Conservation (phyloP, 2,797 vertebrate species). For the Phataginus tricuspis region DNA sequence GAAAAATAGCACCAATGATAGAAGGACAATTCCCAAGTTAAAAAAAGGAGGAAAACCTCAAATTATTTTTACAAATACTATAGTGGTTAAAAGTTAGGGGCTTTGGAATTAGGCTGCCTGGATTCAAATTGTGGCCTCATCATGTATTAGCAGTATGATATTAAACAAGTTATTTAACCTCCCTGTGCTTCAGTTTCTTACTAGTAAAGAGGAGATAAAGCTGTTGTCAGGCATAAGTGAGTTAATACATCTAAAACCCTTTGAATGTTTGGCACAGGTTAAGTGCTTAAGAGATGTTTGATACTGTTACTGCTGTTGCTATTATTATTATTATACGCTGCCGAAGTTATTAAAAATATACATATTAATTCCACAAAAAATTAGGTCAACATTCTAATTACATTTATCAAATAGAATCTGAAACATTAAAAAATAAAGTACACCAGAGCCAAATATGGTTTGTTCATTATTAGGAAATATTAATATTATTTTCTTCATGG, state of each 20-base stretch:
- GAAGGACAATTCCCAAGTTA: neutral
- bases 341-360: neutral
- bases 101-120: neutral
- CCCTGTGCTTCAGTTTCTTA: neutral
- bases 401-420: neutral
- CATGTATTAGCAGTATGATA: neutral
- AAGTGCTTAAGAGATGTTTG: neutral
- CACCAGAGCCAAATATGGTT: neutral
- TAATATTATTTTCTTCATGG: neutral
- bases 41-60: neutral
- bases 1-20: neutral
- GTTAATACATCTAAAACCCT: neutral
- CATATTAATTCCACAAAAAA: neutral
- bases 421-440: neutral
- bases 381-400: neutral
- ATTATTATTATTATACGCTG: neutral
- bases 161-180: neutral
- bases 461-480: neutral
- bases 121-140: neutral
- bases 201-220: neutral
- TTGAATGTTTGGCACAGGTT: neutral
- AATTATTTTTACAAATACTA: neutral
- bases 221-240: neutral
- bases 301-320: neutral
- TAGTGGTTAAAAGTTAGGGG: neutral